These are phyloP conservation scores for Perizoma flavofasciatum DNA, from an alignment of 2,888 invertebrate genomes.

Conservation along the genomic window DNA sequence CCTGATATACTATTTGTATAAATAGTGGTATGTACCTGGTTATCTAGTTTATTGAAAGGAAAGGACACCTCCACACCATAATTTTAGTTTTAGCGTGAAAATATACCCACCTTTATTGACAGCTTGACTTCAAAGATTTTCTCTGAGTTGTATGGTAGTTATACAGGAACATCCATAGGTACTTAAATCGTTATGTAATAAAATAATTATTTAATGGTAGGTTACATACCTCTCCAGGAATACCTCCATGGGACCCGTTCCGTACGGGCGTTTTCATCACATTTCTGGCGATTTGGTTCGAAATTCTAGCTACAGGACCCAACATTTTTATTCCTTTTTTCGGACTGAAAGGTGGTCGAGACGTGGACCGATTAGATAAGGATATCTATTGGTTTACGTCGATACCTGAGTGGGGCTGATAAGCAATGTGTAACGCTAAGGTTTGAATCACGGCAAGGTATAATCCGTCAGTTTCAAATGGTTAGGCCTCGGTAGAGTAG, in stretches of 20 bases:
- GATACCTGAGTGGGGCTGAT: conserved; percentile 50
- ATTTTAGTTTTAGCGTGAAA: no score
- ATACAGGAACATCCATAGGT: no score
- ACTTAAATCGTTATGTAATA: conserved; percentile 55
- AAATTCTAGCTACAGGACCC: conserved; percentile 69
- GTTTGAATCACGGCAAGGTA: conserved; percentile 23
- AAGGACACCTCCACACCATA: no score
- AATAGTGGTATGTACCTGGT: no score
- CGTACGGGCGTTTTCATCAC: conserved; percentile 66
- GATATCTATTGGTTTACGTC: conserved; percentile 49
- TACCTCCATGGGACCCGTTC: conserved; percentile 70
- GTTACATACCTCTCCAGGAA: conserved; percentile 69
- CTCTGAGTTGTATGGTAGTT: no score
- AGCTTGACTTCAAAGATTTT: no score
- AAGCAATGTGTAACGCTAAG: conserved; percentile 33
- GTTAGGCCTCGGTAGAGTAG: conserved; percentile 6
- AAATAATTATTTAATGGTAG: conserved; percentile 18
- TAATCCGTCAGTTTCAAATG: conserved; percentile 35
- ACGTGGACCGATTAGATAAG: conserved; percentile 63
- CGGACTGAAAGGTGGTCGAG: conserved; percentile 39
- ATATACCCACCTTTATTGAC: no score
- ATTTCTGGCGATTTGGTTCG: conserved; percentile 63
- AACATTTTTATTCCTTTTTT: conserved; percentile 61
- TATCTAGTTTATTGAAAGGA: no score
- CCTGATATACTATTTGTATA: no score